These are phyloP conservation scores for Nasonovia ribisnigri DNA, from an alignment of 2,888 invertebrate genomes.

Conservation along the genomic window DNA sequence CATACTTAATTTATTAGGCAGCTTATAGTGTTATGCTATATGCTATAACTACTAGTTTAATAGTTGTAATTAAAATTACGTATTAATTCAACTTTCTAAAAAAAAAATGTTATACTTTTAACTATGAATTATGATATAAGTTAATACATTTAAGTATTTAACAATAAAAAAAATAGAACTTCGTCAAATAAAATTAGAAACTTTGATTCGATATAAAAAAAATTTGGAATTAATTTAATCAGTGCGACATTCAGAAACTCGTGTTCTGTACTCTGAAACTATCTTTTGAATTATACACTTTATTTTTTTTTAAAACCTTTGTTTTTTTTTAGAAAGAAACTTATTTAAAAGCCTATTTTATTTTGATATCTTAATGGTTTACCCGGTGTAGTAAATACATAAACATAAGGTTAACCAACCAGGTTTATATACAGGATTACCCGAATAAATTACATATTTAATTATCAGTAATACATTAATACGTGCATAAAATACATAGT, in stretches of 20 bases:
- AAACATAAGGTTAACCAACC: background rate
- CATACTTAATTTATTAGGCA: background rate
- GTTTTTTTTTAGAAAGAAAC: background rate
- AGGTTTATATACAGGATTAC: background rate
- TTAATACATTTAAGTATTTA: background rate
- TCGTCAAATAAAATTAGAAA: background rate
- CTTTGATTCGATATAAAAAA: background rate
- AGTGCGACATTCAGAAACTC: background rate
- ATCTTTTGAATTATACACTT: background rate
- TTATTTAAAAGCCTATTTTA: background rate
- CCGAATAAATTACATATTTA: background rate
- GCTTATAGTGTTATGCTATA: background rate
- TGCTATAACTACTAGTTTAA: background rate
- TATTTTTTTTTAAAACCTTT: background rate
- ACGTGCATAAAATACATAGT: background rate
- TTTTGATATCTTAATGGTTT: background rate
- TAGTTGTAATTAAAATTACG: conserved; percentile 30
- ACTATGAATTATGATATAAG: background rate
- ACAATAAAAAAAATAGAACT: background rate
- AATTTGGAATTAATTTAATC: background rate
- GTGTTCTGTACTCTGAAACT: background rate
- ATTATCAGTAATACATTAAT: background rate
- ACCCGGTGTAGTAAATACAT: background rate
- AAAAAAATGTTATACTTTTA: conserved; percentile 11
- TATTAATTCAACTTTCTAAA: conserved; percentile 40